Conservation (phyloP, 2,113 vertebrate species). For the Podarcis muralis region DNA sequence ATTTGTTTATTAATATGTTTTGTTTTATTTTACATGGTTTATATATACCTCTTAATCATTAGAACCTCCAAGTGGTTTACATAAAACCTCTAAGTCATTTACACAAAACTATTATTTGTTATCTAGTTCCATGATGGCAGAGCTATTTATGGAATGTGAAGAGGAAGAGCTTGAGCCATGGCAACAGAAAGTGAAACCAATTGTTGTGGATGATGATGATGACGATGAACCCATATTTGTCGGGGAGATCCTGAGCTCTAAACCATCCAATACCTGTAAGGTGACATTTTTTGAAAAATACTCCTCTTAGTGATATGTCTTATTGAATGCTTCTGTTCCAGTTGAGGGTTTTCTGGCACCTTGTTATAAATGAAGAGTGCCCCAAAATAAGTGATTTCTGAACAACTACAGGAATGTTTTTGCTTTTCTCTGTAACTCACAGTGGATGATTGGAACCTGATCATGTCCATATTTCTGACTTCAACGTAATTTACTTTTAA, state of each 20-base stretch:
- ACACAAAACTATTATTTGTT: slow-evolving; percentile 25
- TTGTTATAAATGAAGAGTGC: neutral
- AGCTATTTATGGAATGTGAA: slow-evolving; percentile 99
- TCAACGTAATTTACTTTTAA: neutral
- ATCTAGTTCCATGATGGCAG: slow-evolving; percentile 85
- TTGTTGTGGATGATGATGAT: slow-evolving; percentile 86
- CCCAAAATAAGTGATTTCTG: neutral
- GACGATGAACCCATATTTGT: slow-evolving; percentile 93
- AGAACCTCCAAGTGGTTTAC: neutral
- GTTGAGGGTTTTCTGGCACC: neutral
- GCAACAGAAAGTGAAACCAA: slow-evolving; percentile 90
- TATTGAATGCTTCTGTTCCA: too few species aligned
- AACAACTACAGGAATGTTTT: neutral
- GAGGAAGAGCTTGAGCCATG: slow-evolving; percentile 98
- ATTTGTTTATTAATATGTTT: neutral
- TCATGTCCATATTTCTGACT: neutral
- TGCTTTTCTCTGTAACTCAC: neutral
- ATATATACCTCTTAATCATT: too few species aligned
- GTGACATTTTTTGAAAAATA: neutral
- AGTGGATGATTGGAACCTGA: neutral
- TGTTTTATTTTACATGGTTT: too few species aligned
- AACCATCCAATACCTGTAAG: slow-evolving; percentile 80
- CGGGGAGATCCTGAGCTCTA: slow-evolving; percentile 90
- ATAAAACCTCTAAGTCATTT: neutral
- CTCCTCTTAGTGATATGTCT: neutral